Evolutionary conservation across 1,140 invertebrate genomes (phyloP), one percentile per base, ranked within the genome.

Genomic region (Oscheius sp.): DNA sequence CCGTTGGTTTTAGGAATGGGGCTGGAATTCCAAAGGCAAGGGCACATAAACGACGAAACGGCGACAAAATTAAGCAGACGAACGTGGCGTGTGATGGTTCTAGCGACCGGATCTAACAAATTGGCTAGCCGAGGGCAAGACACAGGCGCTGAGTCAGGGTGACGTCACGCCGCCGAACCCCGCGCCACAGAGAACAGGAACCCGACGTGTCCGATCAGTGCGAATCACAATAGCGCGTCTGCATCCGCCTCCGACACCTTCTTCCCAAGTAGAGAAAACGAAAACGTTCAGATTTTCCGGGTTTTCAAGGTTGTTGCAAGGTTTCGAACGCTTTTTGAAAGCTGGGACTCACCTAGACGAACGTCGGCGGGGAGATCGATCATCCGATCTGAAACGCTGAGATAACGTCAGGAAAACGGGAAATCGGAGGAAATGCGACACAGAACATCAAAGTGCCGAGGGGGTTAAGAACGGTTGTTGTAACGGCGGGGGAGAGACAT

Each of bases 161-260:
- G 49, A 55, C 49, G 49, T 55, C 49, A 55, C n/a, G n/a, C n/a
- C n/a, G 38, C 38, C 38, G 7, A 7, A 42, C 7, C 23, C 15
- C 49, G 49, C 49, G 28, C 49, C n/a, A n/a, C n/a, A 20, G 28
- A 55, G 49, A 55, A 55, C 49, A 55, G 49, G 49, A 55, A 55
- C 23, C 49, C 15, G 7, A 4, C 23, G 49, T 42, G 49, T 55
- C 49, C 49, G 49, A 55, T 55, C 49, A 55, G 49, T 26, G 49
- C 49, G 49, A 55, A 55, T 55, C 49, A 55, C 49, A 55, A 55
- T 55, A 55, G 49, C 23, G 23, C 49, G 7, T 4, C 28, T 23
- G 49, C 23, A 55, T 55, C 49, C 49, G 49, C 15, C 38, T n/a
- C 38, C 38, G 38, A 42, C n/a, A n/a, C n/a, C 38, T 42, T 42